phyloP scores from a whole-genome alignment of 2,888 invertebrate genomes.

The Philereme transversata region DNA sequence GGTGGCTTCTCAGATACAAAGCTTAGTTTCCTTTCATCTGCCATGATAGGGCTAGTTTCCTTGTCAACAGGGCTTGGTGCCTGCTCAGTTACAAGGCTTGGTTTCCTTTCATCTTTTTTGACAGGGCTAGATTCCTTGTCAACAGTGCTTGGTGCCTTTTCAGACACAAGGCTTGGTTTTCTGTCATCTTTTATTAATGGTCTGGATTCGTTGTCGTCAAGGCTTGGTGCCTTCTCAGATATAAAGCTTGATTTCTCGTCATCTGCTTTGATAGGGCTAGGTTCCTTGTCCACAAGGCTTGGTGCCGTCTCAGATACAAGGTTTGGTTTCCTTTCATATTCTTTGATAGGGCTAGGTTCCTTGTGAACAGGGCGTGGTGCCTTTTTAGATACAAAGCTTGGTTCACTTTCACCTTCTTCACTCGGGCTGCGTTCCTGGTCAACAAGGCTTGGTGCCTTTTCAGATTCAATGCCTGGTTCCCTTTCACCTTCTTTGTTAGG shows the following conservation, averaged over 20 bases:
- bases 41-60: no score
- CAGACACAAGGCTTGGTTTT: neutral
- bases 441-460: slow-evolving; percentile 23
- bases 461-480: neutral
- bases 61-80: no score
- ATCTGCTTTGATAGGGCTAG: slow-evolving; percentile 6
- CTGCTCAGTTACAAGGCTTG: no score
- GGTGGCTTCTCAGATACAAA: no score
- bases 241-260: neutral
- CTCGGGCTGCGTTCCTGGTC: slow-evolving; percentile 1
- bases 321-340: slow-evolving; percentile 11
- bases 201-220: no score
- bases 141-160: no score
- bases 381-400: slow-evolving; percentile 21
- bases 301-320: slow-evolving; percentile 2
- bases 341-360: neutral
- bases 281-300: slow-evolving; percentile 8
- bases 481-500: neutral
- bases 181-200: neutral
- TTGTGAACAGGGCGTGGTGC: slow-evolving; percentile 14
- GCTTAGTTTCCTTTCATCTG: no score
- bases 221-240: slow-evolving; percentile 6
- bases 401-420: slow-evolving; percentile 13
- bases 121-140: no score
- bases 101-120: no score